Evolutionary conservation across 2,797 vertebrate genomes (phyloP).

Genomic region (Threskiornis aethiopicus): DNA sequence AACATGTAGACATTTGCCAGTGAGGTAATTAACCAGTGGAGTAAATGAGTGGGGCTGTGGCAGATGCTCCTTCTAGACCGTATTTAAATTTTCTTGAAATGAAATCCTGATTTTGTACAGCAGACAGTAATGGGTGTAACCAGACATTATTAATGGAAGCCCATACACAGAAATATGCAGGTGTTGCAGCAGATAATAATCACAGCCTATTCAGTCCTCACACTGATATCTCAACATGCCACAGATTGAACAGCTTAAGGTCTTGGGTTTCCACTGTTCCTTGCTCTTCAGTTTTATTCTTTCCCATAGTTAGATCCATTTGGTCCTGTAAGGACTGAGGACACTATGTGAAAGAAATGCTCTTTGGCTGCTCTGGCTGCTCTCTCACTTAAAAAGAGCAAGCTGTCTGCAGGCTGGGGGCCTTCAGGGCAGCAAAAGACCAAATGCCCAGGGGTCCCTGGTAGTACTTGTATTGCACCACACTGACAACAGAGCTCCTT

Average conservation of each 20-base stretch:
- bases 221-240: neutral
- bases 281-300: neutral
- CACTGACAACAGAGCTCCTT: neutral
- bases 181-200: neutral
- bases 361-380: neutral
- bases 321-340: neutral
- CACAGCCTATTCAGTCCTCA: neutral
- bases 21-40: neutral
- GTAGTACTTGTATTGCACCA: neutral
- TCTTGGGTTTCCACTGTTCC: neutral
- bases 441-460: neutral
- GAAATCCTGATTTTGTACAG: neutral
- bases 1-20: neutral
- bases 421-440: neutral
- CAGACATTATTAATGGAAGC: neutral
- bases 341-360: neutral
- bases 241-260: neutral
- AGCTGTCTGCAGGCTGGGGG: neutral
- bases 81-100: neutral
- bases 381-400: neutral
- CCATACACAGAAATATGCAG: neutral
- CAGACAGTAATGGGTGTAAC: neutral
- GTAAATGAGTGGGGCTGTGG: neutral
- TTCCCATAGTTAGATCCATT: neutral
- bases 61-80: neutral